Conservation (phyloP, 2,797 vertebrate genomes). For the Leptatherina wallacei region DNA sequence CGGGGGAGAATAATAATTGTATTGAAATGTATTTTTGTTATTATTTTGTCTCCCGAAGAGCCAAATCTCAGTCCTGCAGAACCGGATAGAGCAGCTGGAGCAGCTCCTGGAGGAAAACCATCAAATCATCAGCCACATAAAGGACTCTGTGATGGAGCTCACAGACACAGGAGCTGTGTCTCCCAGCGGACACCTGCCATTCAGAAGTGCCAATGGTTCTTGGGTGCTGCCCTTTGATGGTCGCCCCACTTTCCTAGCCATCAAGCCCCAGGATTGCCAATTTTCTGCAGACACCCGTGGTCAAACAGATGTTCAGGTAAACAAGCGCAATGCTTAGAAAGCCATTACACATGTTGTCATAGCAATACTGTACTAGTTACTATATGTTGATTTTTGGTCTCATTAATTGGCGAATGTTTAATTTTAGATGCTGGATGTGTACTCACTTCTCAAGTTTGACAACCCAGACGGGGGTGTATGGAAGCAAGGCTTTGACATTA, state of each 20-base stretch:
- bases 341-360: neutral
- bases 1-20: neutral
- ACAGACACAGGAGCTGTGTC: constrained; percentile 90
- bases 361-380: neutral
- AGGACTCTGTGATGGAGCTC: constrained; percentile 98
- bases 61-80: constrained; percentile 98
- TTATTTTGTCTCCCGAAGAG: constrained; percentile 81
- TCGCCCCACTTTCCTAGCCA: constrained; percentile 89
- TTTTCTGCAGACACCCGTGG: constrained; percentile 82
- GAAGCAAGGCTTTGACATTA: constrained; percentile 98
- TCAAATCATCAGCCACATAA: constrained; percentile 99
- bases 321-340: neutral
- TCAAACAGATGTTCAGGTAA: constrained; percentile 91
- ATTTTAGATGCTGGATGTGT: constrained; percentile 92
- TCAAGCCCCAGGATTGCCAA: constrained; percentile 94
- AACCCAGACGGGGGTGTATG: constrained; percentile 96
- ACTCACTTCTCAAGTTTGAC: constrained; percentile 92
- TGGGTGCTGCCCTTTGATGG: constrained; percentile 92
- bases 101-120: constrained; percentile 99
- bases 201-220: constrained; percentile 89
- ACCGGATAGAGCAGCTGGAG: constrained; percentile 97
- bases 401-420: neutral
- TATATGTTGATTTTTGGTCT: neutral
- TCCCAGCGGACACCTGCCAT: constrained; percentile 83
- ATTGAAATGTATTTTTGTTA: constrained; percentile 26